phyloP scores from a whole-genome alignment of 2,797 vertebrate species.

The Lacerta bilineata region DNA sequence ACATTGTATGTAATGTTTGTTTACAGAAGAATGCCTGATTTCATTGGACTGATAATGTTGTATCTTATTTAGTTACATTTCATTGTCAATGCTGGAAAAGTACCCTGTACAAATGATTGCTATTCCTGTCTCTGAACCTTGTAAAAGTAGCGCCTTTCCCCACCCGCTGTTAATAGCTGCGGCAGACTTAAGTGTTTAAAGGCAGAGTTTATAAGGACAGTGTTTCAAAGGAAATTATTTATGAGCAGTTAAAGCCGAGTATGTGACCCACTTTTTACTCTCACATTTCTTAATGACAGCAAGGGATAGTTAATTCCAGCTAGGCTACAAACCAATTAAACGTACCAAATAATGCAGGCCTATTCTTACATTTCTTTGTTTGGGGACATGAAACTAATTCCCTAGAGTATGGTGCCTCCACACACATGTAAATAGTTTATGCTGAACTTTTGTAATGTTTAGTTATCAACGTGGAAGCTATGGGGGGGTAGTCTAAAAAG shows the following conservation, averaged over 20 bases:
- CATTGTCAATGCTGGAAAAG: not conserved
- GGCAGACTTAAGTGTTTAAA: slow-evolving; percentile 27
- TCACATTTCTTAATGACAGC: slow-evolving; percentile 23
- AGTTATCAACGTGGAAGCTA: not conserved
- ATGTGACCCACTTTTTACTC: slow-evolving; percentile 10
- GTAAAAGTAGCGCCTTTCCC: slow-evolving; percentile 22
- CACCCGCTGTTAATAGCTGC: slow-evolving; percentile 25
- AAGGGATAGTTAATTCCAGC: slow-evolving; percentile 42
- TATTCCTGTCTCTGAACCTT: not conserved
- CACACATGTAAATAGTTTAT: not conserved
- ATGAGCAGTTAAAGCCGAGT: slow-evolving; percentile 34
- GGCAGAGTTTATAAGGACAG: slow-evolving; percentile 12
- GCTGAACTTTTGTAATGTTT: not conserved
- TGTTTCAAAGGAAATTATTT: slow-evolving; percentile 42
- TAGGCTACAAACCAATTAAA: accelerated
- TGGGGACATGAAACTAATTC: not conserved
- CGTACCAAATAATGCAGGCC: not conserved
- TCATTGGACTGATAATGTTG: not conserved
- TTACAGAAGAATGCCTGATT: not conserved
- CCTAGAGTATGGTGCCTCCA: not conserved
- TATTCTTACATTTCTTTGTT: not conserved
- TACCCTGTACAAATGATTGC: slow-evolving; percentile 8
- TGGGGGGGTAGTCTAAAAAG: not conserved
- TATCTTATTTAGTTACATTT: slow-evolving; percentile 8
- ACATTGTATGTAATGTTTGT: not conserved